Evolutionary conservation across 64 coral and sea anemone genomes (phyloP), one percentile per base, ranked within the genome.

Genomic region (Cladopsammia gracilis): DNA sequence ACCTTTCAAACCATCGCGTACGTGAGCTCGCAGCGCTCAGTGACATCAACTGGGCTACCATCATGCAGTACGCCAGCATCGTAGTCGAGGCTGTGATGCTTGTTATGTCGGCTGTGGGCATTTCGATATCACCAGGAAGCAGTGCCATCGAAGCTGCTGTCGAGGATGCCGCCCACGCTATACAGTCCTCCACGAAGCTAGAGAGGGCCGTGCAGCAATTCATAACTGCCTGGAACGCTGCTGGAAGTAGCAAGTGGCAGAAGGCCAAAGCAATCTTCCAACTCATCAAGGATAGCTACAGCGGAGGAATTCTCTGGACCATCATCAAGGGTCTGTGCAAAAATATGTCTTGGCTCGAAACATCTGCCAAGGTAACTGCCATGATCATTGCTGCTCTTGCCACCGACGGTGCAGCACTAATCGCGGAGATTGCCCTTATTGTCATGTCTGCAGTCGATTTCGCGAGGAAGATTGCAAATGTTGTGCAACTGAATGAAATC

Each of bases 221-320:
- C 49, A 49, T 84, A 7, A 15, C 16, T n/a, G 52, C 92, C 4
- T 89, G 92, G 92, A 74, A 83, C 1, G 23, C 53, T 3, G 92
- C 92, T 10, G 92, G 86, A 12, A 70, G 86, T 12, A 89, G 42
- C 73, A 22, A 67, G 15, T 75, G 19, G 34, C 11, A 49, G 3
- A 77, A 89, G 57, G 93, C 93, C 19, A 82, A 75, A 47, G 93
- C 93, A 15, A 42, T 94, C 7, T 94, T 89, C 49, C 1, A 45
- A 47, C 87, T 94, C 3, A 72, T 94, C n/a, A 85, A 94, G 20
- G 86, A 84, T 0, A 89, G 43, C 1, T 89, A 89, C 44, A 46
- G 53, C 18, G 92, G 46, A 23, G 93, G 79, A 3, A 85, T 94
- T 58, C 70, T 89, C 13, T 89, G 93, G 87, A 94, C 77, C 45